Evolutionary conservation across 1,140 invertebrate genomes (phyloP).

Genomic region (Grapholita molesta): DNA sequence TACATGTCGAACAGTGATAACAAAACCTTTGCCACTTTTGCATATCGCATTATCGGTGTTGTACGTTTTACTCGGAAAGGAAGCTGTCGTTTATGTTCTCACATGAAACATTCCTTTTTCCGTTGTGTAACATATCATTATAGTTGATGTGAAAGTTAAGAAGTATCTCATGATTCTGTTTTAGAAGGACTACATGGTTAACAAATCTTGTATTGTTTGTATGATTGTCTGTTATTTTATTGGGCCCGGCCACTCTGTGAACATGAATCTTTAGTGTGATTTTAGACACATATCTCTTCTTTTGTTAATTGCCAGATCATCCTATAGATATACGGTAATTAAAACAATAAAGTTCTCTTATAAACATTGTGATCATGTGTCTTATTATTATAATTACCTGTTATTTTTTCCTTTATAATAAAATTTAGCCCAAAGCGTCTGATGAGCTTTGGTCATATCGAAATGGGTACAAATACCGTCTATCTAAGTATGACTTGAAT

Average conservation of each 20-base stretch:
- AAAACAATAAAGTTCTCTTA: slow-evolving; percentile 77
- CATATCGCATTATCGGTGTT: not conserved
- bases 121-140: slow-evolving; percentile 53
- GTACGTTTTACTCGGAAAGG: not conserved
- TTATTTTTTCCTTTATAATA: not conserved
- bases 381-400: slow-evolving; percentile 20
- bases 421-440: not conserved
- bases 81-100: not conserved
- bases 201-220: slow-evolving; percentile 40
- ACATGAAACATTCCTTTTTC: slow-evolving; percentile 29
- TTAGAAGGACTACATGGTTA: slow-evolving; percentile 32
- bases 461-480: too few relatives aligned
- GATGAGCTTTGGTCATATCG: too few relatives aligned
- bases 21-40: not conserved
- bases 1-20: slow-evolving; percentile 9
- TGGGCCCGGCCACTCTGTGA: slow-evolving; percentile 59
- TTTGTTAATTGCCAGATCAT: slow-evolving; percentile 75
- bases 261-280: slow-evolving; percentile 68
- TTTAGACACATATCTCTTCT: slow-evolving; percentile 63
- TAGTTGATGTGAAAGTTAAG: slow-evolving; percentile 53
- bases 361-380: slow-evolving; percentile 60
- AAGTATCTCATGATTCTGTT: slow-evolving; percentile 32
- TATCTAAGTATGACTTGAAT: too few relatives aligned
- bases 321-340: slow-evolving; percentile 77
- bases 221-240: slow-evolving; percentile 48